These are phyloP conservation scores for Schizaphis graminum DNA, from an alignment of 2,888 invertebrate genomes.

Conservation along the genomic window DNA sequence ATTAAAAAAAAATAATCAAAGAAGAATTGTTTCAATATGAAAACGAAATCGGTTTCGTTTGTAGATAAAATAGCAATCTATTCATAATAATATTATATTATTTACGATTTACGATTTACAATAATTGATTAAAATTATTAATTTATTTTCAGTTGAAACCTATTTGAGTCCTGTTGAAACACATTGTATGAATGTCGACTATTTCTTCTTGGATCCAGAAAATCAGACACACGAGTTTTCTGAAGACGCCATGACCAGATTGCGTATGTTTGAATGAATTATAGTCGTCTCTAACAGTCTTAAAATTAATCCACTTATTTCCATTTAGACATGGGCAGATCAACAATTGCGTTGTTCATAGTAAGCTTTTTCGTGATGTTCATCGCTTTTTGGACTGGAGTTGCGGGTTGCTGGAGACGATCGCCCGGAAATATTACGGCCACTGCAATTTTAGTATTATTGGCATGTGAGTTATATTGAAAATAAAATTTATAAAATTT, in stretches of 20 bases:
- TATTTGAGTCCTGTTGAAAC: constrained; percentile 94
- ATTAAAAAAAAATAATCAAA: background rate
- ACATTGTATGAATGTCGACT: constrained; percentile 94
- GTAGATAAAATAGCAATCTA: background rate
- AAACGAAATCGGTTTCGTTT: background rate
- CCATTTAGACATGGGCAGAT: constrained; percentile 84
- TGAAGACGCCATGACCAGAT: constrained; percentile 87
- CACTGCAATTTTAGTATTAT: constrained; percentile 90
- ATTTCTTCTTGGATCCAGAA: constrained; percentile 91
- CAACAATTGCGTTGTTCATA: constrained; percentile 93
- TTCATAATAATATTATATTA: background rate
- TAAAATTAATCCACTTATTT: background rate
- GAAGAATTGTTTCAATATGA: background rate
- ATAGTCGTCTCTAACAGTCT: background rate
- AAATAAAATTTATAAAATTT: background rate
- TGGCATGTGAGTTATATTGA: constrained; percentile 81
- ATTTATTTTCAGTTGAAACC: constrained; percentile 81
- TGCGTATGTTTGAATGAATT: constrained; percentile 76
- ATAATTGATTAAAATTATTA: background rate
- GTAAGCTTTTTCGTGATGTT: constrained; percentile 92
- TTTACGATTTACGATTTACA: background rate
- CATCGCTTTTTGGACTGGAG: constrained; percentile 95
- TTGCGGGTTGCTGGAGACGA: constrained; percentile 96
- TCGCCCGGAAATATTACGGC: constrained; percentile 94
- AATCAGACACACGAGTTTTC: constrained; percentile 84